phyloP scores from a whole-genome alignment of 2,797 vertebrate genomes.

The Lindbergichthys nudifrons region DNA sequence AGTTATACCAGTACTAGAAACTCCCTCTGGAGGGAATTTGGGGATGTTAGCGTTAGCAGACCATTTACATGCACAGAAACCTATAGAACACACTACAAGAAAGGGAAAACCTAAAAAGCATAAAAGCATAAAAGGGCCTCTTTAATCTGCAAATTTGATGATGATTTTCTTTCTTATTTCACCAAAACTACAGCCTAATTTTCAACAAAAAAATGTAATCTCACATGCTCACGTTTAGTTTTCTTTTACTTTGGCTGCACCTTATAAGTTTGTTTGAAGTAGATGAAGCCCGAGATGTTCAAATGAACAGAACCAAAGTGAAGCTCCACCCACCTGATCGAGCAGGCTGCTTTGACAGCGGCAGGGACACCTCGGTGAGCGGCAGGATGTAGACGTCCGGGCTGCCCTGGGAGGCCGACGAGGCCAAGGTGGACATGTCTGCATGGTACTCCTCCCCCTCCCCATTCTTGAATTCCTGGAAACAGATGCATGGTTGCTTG shows the following conservation, averaged over 20 bases:
- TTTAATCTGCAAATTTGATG: no score
- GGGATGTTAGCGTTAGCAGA: no score
- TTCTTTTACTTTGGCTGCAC: no score
- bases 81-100: no score
- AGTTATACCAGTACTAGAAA: no score
- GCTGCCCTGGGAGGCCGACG: conserved; percentile 87
- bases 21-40: no score
- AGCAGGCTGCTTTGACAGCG: conserved; percentile 91
- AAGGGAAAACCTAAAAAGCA: no score
- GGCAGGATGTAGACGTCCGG: conserved; percentile 96
- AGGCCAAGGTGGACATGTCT: conserved; percentile 88
- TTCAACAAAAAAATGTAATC: no score
- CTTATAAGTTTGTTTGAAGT: not conserved
- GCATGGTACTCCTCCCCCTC: conserved; percentile 91
- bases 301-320: not conserved
- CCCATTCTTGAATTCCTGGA: conserved; percentile 94
- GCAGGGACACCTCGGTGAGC: conserved; percentile 92
- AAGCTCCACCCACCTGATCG: conserved; percentile 86
- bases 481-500: not conserved
- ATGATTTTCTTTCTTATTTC: not conserved
- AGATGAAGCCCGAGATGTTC: not conserved
- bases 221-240: not conserved
- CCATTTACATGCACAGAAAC: no score
- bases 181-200: not conserved
- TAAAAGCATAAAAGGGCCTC: no score